phyloP scores from a whole-genome alignment of 2,113 vertebrate genomes.

The Heloderma charlesbogerti region DNA sequence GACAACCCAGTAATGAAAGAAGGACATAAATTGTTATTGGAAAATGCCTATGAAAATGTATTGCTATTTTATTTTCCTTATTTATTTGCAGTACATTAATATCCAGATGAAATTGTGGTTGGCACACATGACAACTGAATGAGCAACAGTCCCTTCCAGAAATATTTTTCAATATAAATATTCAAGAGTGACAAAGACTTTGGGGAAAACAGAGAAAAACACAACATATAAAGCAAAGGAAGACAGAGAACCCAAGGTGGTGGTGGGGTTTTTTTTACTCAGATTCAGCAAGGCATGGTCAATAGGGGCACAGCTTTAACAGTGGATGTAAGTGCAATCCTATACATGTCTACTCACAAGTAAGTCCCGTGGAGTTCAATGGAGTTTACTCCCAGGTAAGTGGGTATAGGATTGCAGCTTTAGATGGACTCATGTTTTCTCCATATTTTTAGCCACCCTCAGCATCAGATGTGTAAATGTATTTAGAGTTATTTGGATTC shows the following conservation, averaged over 20 bases:
- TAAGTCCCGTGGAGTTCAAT: neutral
- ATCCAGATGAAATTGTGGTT: neutral
- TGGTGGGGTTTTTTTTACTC: neutral
- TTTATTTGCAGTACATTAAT: constrained; percentile 1
- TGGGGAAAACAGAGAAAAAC: neutral
- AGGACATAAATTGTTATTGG: constrained; percentile 29
- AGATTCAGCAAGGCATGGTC: neutral
- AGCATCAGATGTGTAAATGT: neutral
- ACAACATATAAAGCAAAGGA: constrained; percentile 14
- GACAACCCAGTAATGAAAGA: constrained; percentile 14
- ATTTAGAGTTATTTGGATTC: neutral
- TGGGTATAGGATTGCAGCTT: neutral
- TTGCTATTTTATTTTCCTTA: constrained; percentile 26
- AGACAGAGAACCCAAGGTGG: neutral
- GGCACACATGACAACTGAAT: neutral
- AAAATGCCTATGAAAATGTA: constrained; percentile 14
- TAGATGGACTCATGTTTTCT: neutral
- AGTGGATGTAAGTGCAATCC: neutral
- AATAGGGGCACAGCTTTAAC: neutral
- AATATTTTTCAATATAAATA: constrained; percentile 33
- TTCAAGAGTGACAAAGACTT: constrained; percentile 13
- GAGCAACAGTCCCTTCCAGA: constrained; percentile 7
- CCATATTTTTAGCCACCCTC: neutral
- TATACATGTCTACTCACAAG: neutral
- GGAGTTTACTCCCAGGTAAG: neutral